phyloP scores from a whole-genome alignment of 1,140 invertebrate species.

The Papilio glaucus region DNA sequence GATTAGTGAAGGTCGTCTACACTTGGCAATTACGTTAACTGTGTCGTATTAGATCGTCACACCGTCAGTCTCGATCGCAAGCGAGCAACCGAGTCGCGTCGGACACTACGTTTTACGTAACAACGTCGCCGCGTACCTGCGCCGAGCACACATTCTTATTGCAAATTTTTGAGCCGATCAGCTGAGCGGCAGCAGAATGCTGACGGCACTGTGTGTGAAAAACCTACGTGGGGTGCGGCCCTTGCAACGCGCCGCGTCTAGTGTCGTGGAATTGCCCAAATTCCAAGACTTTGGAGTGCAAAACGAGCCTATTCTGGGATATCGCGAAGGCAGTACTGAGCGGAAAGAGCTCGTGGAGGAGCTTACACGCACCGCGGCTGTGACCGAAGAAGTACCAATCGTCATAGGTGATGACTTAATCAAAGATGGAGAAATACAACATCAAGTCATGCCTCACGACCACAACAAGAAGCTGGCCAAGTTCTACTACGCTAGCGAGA shows the following conservation, averaged over 20 bases:
- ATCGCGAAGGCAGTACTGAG: constrained; percentile 93
- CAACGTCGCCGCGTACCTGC: constrained; percentile 25
- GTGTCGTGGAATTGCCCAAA: constrained; percentile 85
- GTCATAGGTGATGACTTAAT: constrained; percentile 95
- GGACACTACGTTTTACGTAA: constrained; percentile 54
- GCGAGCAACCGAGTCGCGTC: constrained; percentile 13
- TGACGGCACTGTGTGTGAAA: constrained; percentile 55
- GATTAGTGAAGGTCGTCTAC: constrained; percentile 69
- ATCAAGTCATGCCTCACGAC: constrained; percentile 93
- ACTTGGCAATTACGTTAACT: constrained; percentile 54
- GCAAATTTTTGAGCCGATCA: constrained; percentile 20
- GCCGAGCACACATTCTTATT: constrained; percentile 10
- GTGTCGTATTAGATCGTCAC: constrained; percentile 41
- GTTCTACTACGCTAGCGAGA: constrained; percentile 94
- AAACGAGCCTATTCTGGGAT: constrained; percentile 93
- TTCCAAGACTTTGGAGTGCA: constrained; percentile 88
- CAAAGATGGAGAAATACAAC: constrained; percentile 88
- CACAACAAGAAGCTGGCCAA: constrained; percentile 94
- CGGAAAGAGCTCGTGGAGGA: constrained; percentile 89
- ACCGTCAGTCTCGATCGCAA: constrained; percentile 19
- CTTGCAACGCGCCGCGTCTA: constrained; percentile 83
- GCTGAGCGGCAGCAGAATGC: constrained; percentile 51
- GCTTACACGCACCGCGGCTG: constrained; percentile 86
- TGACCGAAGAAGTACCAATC: constrained; percentile 94
- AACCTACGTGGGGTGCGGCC: constrained; percentile 49